phyloP scores from a whole-genome alignment of 1,140 invertebrate genomes.

The Bombus haemorrhoidalis region DNA sequence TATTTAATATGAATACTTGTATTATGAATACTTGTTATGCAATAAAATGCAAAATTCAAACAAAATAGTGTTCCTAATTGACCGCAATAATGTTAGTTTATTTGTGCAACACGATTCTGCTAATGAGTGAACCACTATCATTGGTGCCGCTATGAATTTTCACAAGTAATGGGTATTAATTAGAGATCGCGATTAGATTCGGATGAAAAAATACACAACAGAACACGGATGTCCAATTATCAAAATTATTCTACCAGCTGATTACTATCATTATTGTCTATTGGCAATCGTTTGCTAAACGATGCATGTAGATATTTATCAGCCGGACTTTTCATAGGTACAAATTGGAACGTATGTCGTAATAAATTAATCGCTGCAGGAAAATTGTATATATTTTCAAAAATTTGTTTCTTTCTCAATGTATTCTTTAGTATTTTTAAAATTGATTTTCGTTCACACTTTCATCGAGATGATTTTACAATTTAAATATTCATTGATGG shows the following conservation, averaged over 20 bases:
- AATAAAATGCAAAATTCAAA: too few relatives aligned
- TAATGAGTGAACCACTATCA: too few relatives aligned
- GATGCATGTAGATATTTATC: slow-evolving; percentile 23
- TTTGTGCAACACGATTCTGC: too few relatives aligned
- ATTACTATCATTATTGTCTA: slow-evolving; percentile 4
- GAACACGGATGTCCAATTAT: background rate
- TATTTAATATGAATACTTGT: too few relatives aligned
- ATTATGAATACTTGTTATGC: too few relatives aligned
- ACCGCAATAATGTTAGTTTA: too few relatives aligned
- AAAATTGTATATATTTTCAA: background rate
- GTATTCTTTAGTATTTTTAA: background rate
- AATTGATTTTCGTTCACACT: too few relatives aligned
- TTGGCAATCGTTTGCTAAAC: background rate
- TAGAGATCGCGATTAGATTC: slow-evolving; percentile 3
- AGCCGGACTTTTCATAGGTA: background rate
- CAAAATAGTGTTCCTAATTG: too few relatives aligned
- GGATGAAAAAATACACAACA: background rate
- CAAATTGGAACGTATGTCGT: background rate
- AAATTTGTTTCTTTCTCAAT: background rate
- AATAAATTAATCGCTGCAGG: background rate
- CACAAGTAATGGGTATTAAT: slow-evolving; percentile 48
- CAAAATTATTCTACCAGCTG: background rate
- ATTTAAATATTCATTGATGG: too few relatives aligned
- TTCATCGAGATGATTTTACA: too few relatives aligned
- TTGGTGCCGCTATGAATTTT: background rate